These are phyloP conservation scores for Eospalax fontanierii DNA, from an alignment of 2,797 vertebrate genomes.

Conservation along the genomic window DNA sequence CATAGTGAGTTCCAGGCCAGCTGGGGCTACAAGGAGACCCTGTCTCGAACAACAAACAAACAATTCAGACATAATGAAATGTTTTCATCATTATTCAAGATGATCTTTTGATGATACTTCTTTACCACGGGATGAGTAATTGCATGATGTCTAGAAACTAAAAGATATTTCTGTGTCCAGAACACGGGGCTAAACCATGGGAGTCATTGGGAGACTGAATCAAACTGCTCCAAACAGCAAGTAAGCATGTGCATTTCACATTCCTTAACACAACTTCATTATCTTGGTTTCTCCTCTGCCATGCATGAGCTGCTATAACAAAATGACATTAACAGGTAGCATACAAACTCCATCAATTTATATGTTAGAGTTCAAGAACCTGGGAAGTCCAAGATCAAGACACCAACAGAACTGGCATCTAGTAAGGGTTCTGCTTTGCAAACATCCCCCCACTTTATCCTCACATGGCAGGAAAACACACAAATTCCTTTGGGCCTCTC, in stretches of 20 bases:
- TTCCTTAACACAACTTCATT: neutral
- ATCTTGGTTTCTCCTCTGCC: neutral
- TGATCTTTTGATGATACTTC: neutral
- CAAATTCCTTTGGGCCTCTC: neutral
- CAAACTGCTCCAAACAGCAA: neutral
- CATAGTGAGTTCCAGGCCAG: no score
- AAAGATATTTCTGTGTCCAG: neutral
- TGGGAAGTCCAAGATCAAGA: neutral
- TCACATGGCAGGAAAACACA: neutral
- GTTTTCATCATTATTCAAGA: neutral
- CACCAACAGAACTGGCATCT: neutral
- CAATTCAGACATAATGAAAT: slow-evolving; percentile 28
- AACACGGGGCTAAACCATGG: neutral
- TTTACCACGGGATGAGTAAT: neutral
- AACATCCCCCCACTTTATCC: neutral
- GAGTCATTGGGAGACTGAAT: neutral
- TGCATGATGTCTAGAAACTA: neutral
- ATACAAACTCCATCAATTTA: neutral
- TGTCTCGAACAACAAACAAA: neutral
- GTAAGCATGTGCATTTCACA: neutral
- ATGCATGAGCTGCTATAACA: neutral
- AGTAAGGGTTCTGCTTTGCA: neutral
- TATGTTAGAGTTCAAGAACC: neutral
- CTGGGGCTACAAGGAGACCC: no score
- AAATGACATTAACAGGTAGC: neutral